Conservation (phyloP, 2,888 invertebrate genomes). For the Ectropis crepuscularia region DNA sequence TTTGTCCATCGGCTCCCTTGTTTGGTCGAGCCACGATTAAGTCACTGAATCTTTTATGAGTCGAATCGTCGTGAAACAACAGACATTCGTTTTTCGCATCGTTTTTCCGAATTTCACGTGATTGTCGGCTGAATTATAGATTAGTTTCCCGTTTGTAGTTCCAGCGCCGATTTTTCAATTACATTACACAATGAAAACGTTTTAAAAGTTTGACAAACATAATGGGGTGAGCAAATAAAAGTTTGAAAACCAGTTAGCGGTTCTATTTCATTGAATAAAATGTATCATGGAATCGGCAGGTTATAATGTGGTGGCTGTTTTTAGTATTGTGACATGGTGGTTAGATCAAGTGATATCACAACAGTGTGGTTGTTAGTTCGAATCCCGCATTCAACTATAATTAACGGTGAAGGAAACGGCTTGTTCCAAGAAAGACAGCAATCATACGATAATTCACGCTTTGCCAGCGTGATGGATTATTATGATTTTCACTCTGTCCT, state of each 20-base stretch:
- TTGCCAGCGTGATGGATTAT: too few relatives aligned
- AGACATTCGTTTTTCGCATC: slow-evolving; percentile 72
- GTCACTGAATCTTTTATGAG: slow-evolving; percentile 75
- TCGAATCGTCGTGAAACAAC: slow-evolving; percentile 75
- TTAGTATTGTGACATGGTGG: too few relatives aligned
- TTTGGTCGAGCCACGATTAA: slow-evolving; percentile 76
- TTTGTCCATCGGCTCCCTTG: slow-evolving; percentile 63
- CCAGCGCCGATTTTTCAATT: slow-evolving; percentile 76
- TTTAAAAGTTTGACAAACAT: slow-evolving; percentile 51
- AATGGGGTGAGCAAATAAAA: slow-evolving; percentile 24
- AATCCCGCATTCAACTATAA: too few relatives aligned
- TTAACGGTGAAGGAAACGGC: too few relatives aligned
- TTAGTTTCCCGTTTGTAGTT: slow-evolving; percentile 63
- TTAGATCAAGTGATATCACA: too few relatives aligned
- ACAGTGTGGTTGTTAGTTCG: too few relatives aligned
- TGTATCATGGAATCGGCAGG: slow-evolving; percentile 1
- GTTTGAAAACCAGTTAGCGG: slow-evolving; percentile 19
- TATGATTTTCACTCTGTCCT: too few relatives aligned
- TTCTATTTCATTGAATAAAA: slow-evolving; percentile 8
- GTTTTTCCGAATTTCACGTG: slow-evolving; percentile 79
- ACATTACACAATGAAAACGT: slow-evolving; percentile 71
- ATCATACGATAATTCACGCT: too few relatives aligned
- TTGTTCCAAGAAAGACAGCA: too few relatives aligned
- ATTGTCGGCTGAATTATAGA: slow-evolving; percentile 81
- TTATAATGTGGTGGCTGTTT: too few relatives aligned